Conservation (phyloP, 2,888 invertebrate species). For the Drosophila fungiperda region DNA sequence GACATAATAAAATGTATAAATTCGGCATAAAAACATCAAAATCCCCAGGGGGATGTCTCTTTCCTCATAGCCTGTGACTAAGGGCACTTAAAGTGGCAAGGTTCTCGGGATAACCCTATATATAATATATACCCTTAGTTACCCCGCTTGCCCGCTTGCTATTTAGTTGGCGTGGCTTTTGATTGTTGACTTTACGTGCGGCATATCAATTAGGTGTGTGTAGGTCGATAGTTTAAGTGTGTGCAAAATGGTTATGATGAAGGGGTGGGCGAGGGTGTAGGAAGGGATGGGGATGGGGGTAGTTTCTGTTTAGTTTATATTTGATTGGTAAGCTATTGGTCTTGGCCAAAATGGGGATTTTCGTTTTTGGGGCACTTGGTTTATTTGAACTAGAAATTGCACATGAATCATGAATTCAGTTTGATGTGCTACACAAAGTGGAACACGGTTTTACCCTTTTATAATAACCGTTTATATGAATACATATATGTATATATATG, state of each 20-base stretch:
- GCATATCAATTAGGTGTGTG: constrained; percentile 73
- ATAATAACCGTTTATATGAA: not conserved
- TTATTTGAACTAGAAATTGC: constrained; percentile 52
- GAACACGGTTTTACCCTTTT: not conserved
- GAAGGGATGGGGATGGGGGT: not conserved
- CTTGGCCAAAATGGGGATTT: constrained; percentile 27
- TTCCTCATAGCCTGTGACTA: constrained; percentile 4
- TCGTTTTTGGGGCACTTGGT: constrained; percentile 12
- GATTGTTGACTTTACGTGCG: constrained; percentile 65
- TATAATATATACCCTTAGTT: not conserved
- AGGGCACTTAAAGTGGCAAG: not conserved
- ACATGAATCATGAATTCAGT: constrained; percentile 50
- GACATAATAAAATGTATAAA: constrained; percentile 78
- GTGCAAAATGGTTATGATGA: constrained; percentile 6
- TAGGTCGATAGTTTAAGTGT: constrained; percentile 69
- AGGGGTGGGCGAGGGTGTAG: not conserved
- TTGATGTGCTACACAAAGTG: constrained; percentile 30
- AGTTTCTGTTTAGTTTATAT: not conserved
- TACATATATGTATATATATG: not conserved
- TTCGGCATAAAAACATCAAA: constrained; percentile 69
- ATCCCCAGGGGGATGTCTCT: constrained; percentile 61
- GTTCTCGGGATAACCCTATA: not conserved
- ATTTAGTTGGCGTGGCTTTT: constrained; percentile 32
- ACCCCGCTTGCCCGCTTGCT: not conserved
- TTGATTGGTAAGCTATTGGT: constrained; percentile 24